Percentiles rank a stretch among this genome's conserved stretches.
phyloP scores from a whole-genome alignment of 2,888 invertebrate genomes.

The Tanytarsus gracilentus region DNA sequence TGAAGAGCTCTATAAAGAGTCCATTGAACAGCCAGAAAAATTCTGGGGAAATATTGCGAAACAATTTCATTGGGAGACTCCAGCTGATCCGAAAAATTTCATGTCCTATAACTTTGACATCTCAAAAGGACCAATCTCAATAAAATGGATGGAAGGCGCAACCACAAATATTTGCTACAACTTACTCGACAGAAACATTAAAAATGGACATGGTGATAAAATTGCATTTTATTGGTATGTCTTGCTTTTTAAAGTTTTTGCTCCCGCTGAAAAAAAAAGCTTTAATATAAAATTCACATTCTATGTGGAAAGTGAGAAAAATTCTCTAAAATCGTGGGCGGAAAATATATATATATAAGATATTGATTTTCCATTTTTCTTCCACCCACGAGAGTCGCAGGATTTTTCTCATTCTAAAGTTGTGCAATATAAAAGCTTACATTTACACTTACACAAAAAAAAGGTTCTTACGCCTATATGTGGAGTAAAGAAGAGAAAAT shows the following conservation, averaged over 20 bases:
- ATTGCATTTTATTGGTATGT: slow-evolving; percentile 93
- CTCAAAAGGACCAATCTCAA: slow-evolving; percentile 76
- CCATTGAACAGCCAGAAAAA: slow-evolving; percentile 75
- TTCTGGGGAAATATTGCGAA: slow-evolving; percentile 94
- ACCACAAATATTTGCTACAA: slow-evolving; percentile 95
- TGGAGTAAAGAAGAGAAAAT: too few species aligned
- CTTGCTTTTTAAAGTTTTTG: slow-evolving; percentile 17
- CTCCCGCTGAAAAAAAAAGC: too few species aligned
- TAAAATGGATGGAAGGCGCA: slow-evolving; percentile 93
- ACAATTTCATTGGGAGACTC: slow-evolving; percentile 87
- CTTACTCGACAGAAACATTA: slow-evolving; percentile 82
- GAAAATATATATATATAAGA: too few species aligned
- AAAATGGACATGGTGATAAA: slow-evolving; percentile 79
- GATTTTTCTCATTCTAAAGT: background rate
- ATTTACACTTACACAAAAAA: too few species aligned
- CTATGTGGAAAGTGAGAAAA: background rate
- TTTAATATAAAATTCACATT: background rate
- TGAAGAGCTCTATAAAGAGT: slow-evolving; percentile 70
- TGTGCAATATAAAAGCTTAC: background rate
- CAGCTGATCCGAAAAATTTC: slow-evolving; percentile 64
- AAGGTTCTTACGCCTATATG: too few species aligned
- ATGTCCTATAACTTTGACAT: slow-evolving; percentile 86
- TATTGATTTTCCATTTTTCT: slow-evolving; percentile 12
- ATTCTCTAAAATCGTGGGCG: background rate
- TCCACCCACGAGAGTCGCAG: slow-evolving; percentile 8